Percentiles rank a stretch among this genome's conserved stretches.
These are phyloP conservation scores for Drosophila greeni DNA, from an alignment of 2,888 invertebrate genomes.

Conservation along the genomic window DNA sequence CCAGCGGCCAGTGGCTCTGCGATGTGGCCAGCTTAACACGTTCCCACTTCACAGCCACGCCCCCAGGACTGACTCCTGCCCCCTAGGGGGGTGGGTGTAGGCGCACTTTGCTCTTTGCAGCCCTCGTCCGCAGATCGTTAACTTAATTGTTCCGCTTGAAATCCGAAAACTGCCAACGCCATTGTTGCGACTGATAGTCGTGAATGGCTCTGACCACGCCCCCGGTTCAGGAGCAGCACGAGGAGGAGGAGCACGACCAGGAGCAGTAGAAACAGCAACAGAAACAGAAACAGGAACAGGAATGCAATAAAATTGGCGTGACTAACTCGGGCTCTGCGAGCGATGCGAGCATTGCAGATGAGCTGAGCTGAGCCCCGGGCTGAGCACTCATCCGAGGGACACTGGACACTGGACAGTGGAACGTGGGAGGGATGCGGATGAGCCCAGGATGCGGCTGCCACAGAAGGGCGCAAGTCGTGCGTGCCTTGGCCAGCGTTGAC, in stretches of 20 bases:
- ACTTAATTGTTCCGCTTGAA: conserved; percentile 75
- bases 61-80: conserved; percentile 6
- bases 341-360: conserved; percentile 41
- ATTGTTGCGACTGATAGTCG: conserved; percentile 68
- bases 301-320: conserved; percentile 70
- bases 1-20: neutral
- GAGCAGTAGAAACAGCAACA: conserved; percentile 1
- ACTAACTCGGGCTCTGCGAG: conserved; percentile 51
- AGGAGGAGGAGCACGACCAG: neutral
- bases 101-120: conserved; percentile 43
- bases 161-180: conserved; percentile 64
- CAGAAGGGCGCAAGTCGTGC: conserved; percentile 56
- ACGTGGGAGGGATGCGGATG: conserved; percentile 4
- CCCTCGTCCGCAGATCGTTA: conserved; percentile 66
- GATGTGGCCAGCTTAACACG: conserved; percentile 37
- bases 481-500: conserved; percentile 44
- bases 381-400: neutral
- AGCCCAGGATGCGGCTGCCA: conserved; percentile 19
- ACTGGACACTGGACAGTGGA: neutral
- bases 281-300: conserved; percentile 40
- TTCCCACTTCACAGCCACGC: conserved; percentile 22
- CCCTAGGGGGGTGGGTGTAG: conserved; percentile 14
- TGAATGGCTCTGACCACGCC: conserved; percentile 34
- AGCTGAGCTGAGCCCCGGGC: conserved; percentile 31
- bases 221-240: neutral